Percentiles rank a stretch among this genome's conserved stretches.
phyloP scores from a whole-genome alignment of 2,113 vertebrate species.

The Psilopogon haemacephalus region DNA sequence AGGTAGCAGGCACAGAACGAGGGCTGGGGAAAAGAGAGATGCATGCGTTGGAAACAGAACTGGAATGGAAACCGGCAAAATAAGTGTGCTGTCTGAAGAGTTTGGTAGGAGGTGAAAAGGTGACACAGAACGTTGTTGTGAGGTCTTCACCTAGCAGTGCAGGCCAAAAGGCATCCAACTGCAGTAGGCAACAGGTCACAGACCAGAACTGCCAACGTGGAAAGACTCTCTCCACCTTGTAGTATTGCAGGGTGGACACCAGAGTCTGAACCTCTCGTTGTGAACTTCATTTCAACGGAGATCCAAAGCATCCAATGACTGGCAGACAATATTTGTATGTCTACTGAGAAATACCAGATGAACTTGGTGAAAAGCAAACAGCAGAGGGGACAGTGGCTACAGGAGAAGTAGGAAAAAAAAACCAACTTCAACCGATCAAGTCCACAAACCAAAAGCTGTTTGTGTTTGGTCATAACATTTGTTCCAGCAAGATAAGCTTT shows the following conservation, averaged over 20 bases:
- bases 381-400: background rate
- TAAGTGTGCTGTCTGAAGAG: background rate
- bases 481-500: background rate
- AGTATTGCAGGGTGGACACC: background rate
- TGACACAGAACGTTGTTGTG: background rate
- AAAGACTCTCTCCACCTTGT: background rate
- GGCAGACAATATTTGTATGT: background rate
- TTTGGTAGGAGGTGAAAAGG: background rate
- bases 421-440: background rate
- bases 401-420: background rate
- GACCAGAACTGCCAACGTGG: background rate
- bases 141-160: background rate
- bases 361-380: background rate
- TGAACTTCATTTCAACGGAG: background rate
- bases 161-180: background rate
- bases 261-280: background rate
- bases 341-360: background rate
- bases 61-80: background rate
- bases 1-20: fast-evolving
- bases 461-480: background rate
- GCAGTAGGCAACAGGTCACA: background rate
- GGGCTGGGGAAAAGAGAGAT: background rate
- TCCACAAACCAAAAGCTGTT: background rate
- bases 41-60: background rate
- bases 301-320: background rate